Base-by-base conservation (phyloP, 2,888 invertebrate species). In the Petrolisthes cinctipes region DNA sequence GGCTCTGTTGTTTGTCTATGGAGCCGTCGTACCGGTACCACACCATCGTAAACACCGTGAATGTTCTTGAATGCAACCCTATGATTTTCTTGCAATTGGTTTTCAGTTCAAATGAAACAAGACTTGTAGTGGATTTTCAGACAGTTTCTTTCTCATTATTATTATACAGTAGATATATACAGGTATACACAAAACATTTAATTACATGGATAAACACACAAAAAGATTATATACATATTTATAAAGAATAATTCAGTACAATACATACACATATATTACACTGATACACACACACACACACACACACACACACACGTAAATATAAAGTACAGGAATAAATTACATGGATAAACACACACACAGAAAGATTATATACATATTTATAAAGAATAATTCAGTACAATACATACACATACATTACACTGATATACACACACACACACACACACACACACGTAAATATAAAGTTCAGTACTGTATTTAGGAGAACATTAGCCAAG, bases 131-230 rank as follows among this genome's bases (percentile, higher is more conserved):
- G 23, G 56, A 51, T 82, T 14, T 51, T 20, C 51, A n/a, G 5
- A 61, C 56, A 20, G 20, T 66, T 57, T 57, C 61, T 20, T 66
- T 82, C 20, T 23, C 14, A 17, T 61, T 57, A 37, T 37, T 37
- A 37, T 37, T 37, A 37, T 37, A 37, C 37, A 37, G 37, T 78
- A 68, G 78, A n/a, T 23, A 56, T 84, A 76, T 76, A 84, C 61
- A 82, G 61, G 37, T 82, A 84, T 76, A 76, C 76, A 53, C 23
- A 61, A 61, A 56, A 75, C 56, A 84, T 75, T 76, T 53, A 53
- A 76, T 84, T 73, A 71, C 37, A 57, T 54, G n/a, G 23, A 80
- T 54, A 23, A 80, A 57, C 17, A 5, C 20, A 20, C 20, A 54
- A 14, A 80, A 54, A 61, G 51, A 57, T 5, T n/a, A 37, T 2